Conservation (phyloP, 1,140 invertebrate genomes). For the Trissolcus basalis region DNA sequence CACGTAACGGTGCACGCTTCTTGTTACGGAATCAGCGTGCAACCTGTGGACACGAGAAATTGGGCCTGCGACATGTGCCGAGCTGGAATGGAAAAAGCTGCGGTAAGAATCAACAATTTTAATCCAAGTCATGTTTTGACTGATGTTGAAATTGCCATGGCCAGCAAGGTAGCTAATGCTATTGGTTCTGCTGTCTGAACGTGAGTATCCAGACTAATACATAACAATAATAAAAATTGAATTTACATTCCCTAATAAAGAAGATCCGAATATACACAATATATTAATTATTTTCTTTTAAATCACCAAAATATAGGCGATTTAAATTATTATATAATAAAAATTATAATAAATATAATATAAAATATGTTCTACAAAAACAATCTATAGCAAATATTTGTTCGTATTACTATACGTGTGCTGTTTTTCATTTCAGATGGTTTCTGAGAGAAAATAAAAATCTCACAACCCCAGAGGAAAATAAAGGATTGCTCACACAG, state of each 20-base stretch:
- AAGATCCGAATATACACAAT: too few species aligned
- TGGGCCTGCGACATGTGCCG: constrained; percentile 77
- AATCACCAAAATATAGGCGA: too few species aligned
- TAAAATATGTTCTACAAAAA: not conserved
- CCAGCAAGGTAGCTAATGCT: constrained; percentile 89
- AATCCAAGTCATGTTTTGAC: constrained; percentile 81
- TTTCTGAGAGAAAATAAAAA: constrained; percentile 75
- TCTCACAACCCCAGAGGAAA: constrained; percentile 61
- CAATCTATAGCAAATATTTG: too few species aligned
- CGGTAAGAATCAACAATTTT: constrained; percentile 51
- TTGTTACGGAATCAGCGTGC: constrained; percentile 74
- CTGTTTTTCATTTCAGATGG: constrained; percentile 69
- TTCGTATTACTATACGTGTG: too few species aligned
- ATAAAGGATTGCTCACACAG: constrained; percentile 72
- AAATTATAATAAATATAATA: too few species aligned
- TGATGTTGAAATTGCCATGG: constrained; percentile 92
- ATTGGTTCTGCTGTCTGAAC: constrained; percentile 85
- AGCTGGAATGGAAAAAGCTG: constrained; percentile 62
- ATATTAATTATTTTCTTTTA: too few species aligned
- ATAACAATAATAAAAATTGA: not conserved
- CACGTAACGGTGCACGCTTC: constrained; percentile 75
- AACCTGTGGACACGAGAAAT: constrained; percentile 66
- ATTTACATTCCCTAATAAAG: not conserved
- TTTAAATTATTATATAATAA: not conserved
- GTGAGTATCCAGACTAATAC: constrained; percentile 76